Base-by-base conservation (phyloP, 30 jellyfish, hydroid and myxozoan species). In the Catostylus mosaicus region DNA sequence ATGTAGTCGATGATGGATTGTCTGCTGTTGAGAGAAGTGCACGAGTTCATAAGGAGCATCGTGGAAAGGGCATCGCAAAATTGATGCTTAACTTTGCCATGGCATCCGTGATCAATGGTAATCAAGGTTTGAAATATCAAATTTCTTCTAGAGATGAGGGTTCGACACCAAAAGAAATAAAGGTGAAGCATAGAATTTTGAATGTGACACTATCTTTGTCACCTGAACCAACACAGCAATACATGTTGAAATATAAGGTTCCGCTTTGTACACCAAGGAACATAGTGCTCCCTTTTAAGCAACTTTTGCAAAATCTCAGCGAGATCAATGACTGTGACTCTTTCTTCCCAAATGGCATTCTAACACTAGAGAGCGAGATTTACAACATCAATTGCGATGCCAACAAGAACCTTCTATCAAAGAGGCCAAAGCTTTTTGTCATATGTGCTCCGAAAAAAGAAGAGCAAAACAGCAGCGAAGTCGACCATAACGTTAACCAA, bases 21-120 rank as follows among this genome's bases (percentile, higher is more conserved):
- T 20, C 46, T 9, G 77, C n/a, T 64, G 36, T 35, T 9, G 77
- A 12, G 26, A 6, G 77, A 64, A 64, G 77, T 30, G 45, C 48
- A 3, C 77, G 77, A 64, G n/a, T 64, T 23, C 26, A 12, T 16
- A 30, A 23, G n/a, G 31, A 30, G 3, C 22, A 64, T 26, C 77
- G 36, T 20, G 48, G 48, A 23, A 30, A 10, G 30, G 77, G 77
- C n/a, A n/a, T 64, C 70, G 8, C 8, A 8, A 57, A 57, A 16
- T 16, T 6, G 12, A 8, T 43, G 8, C 56, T 43, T 43, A 43
- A 43, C 56, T 43, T 43, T 43, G 56, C 56, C 56, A 6, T 43
- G 56, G 8, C 56, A 43, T 8, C 16, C 16, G 56, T 43, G 12
- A 43, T 6, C 12, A 8, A 43, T 6, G 16, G 16, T 16, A 8